Evolutionary conservation across 2,797 vertebrate genomes (phyloP).

Genomic region (Vultur gryphus): DNA sequence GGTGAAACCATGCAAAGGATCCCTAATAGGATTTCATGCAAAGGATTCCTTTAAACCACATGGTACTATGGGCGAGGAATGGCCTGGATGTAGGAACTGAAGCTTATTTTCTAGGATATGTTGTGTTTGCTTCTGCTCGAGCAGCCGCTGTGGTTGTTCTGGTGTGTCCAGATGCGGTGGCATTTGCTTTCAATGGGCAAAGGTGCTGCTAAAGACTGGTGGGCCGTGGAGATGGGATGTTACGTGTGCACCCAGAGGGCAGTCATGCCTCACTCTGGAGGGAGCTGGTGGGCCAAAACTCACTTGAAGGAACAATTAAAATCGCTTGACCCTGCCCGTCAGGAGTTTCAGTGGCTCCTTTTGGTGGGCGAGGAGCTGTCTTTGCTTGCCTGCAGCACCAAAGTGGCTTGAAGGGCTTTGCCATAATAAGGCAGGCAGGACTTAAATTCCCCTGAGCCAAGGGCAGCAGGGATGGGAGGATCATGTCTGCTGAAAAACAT

Average conservation of each 20-base stretch:
- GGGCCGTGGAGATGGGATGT: not conserved
- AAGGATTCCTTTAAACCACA: not conserved
- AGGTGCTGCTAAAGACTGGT: not conserved
- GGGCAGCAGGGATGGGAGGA: not conserved
- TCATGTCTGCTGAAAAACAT: not conserved
- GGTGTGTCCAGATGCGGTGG: not conserved
- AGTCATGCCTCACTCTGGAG: not conserved
- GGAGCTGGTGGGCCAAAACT: not conserved
- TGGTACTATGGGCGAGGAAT: not conserved
- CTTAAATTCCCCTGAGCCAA: not conserved
- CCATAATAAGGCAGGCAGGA: not conserved
- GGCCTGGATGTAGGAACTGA: not conserved
- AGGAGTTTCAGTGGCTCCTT: not conserved
- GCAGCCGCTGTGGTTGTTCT: not conserved
- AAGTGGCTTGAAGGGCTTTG: not conserved
- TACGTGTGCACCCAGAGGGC: accelerated
- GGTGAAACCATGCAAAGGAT: not conserved
- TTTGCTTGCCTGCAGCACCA: not conserved
- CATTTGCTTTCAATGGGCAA: accelerated
- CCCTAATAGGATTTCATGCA: not conserved
- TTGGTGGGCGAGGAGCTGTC: not conserved
- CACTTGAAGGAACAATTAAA: not conserved
- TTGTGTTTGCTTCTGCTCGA: not conserved
- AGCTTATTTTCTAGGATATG: not conserved
- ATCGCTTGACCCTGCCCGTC: not conserved